Percentiles rank a stretch among this genome's conserved stretches.
These are phyloP conservation scores for Thalassaphorura encarpata DNA, from an alignment of 1,140 invertebrate genomes.

Conservation along the genomic window DNA sequence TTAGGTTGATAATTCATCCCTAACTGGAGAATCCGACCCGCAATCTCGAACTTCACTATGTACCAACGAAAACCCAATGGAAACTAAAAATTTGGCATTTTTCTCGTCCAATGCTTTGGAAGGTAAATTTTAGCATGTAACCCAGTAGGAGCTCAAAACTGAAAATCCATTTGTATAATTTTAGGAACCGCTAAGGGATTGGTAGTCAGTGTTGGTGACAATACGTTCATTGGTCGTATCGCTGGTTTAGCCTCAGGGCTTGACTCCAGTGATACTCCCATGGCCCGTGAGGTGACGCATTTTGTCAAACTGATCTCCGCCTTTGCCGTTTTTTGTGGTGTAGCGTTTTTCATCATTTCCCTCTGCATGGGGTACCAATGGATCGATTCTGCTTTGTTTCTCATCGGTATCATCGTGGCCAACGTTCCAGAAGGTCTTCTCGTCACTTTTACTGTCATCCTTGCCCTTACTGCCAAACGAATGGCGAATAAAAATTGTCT, in stretches of 20 bases:
- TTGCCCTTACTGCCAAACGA: conserved; percentile 54
- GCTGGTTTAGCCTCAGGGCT: conserved; percentile 51
- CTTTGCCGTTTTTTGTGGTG: conserved; percentile 45
- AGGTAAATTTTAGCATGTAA: conserved; percentile 42
- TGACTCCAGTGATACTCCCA: conserved; percentile 50
- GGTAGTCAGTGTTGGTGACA: conserved; percentile 52
- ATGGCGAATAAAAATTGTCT: conserved; percentile 57
- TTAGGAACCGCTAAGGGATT: conserved; percentile 44
- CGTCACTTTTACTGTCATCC: conserved; percentile 42
- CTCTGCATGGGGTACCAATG: conserved; percentile 47
- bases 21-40: conserved; percentile 95
- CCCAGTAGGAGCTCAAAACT: background rate
- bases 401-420: conserved; percentile 86
- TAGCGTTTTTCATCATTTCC: conserved; percentile 52
- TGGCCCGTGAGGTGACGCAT: conserved; percentile 48
- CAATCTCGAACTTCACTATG: conserved; percentile 81
- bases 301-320: conserved; percentile 45
- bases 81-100: conserved; percentile 94
- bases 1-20: conserved; percentile 73
- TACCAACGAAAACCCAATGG: conserved; percentile 90
- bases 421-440: conserved; percentile 40
- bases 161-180: no score
- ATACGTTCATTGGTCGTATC: conserved; percentile 55
- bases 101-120: conserved; percentile 97
- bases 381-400: conserved; percentile 52